A percentile compares a stretch with the other conserved stretches of the same genome.
Conservation (phyloP, 2,888 invertebrate genomes). For the Apoda limacodes region DNA sequence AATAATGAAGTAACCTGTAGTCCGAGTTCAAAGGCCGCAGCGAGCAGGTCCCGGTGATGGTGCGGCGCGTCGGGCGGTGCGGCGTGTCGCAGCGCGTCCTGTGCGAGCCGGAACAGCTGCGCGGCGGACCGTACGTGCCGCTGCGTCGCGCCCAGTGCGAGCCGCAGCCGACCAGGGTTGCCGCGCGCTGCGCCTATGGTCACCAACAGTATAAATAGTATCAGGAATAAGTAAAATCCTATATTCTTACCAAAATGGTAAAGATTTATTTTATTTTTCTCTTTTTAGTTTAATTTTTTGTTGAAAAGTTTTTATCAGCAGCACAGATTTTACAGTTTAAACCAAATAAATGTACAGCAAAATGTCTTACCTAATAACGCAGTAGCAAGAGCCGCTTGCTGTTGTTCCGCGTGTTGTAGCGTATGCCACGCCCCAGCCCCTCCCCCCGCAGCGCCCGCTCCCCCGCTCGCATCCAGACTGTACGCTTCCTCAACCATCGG, state of each 20-base stretch:
- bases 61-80: conserved; percentile 81
- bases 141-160: conserved; percentile 82
- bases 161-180: conserved; percentile 76
- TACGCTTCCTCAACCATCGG: conserved; percentile 77
- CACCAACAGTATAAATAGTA: conserved; percentile 4
- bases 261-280: too few species aligned
- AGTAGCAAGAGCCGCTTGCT: conserved; percentile 82
- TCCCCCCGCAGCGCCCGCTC: conserved; percentile 50
- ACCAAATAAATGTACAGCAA: too few species aligned
- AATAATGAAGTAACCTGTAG: conserved; percentile 71
- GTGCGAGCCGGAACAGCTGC: conserved; percentile 86
- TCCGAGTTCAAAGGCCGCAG: conserved; percentile 85
- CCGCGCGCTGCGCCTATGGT: conserved; percentile 62
- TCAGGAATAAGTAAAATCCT: not conserved
- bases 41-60: conserved; percentile 80
- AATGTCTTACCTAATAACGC: conserved; percentile 78
- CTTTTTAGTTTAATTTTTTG: too few species aligned
- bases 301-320: too few species aligned
- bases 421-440: conserved; percentile 82
- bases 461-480: conserved; percentile 38
- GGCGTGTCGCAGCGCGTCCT: conserved; percentile 86
- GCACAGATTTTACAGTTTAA: too few species aligned
- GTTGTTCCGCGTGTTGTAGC: conserved; percentile 82
- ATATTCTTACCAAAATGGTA: not conserved
- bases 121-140: conserved; percentile 86